phyloP scores from a whole-genome alignment of 2,888 invertebrate species.

The Craniophora ligustri region DNA sequence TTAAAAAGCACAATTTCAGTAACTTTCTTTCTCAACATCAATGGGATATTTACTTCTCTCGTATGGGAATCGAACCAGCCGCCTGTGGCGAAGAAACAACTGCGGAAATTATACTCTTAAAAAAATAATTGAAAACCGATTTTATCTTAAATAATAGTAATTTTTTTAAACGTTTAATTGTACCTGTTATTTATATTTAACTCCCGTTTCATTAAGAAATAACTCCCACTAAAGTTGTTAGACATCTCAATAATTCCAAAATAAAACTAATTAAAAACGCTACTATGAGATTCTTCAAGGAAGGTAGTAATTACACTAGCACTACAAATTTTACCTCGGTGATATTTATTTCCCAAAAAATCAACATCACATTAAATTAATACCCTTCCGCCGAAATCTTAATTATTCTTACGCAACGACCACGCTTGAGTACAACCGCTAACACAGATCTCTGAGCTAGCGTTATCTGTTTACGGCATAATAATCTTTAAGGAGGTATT shows the following conservation, averaged over 20 bases:
- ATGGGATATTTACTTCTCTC: too few species aligned
- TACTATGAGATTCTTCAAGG: background rate
- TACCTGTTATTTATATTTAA: too few species aligned
- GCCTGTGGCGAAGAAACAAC: too few species aligned
- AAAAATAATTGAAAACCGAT: too few species aligned
- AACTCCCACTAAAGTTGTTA: too few species aligned
- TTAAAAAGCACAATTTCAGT: too few species aligned
- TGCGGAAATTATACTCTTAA: too few species aligned
- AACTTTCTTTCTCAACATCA: too few species aligned
- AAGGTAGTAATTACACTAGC: conserved; percentile 6
- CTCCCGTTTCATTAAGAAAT: too few species aligned
- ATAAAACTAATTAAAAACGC: background rate
- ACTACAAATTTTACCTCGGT: conserved; percentile 6
- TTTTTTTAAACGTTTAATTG: too few species aligned
- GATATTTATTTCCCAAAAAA: conserved; percentile 1
- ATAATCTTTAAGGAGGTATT: background rate
- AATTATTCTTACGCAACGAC: conserved; percentile 51
- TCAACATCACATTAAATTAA: conserved; percentile 36
- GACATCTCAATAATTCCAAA: background rate
- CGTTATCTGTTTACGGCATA: conserved; percentile 11
- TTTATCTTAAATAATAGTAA: too few species aligned
- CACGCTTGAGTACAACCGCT: conserved; percentile 33
- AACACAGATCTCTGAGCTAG: conserved; percentile 17
- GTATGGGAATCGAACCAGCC: too few species aligned
- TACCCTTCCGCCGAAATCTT: conserved; percentile 47